phyloP scores from a whole-genome alignment of 2,113 vertebrate species.

The Tragelaphus imberbis region DNA sequence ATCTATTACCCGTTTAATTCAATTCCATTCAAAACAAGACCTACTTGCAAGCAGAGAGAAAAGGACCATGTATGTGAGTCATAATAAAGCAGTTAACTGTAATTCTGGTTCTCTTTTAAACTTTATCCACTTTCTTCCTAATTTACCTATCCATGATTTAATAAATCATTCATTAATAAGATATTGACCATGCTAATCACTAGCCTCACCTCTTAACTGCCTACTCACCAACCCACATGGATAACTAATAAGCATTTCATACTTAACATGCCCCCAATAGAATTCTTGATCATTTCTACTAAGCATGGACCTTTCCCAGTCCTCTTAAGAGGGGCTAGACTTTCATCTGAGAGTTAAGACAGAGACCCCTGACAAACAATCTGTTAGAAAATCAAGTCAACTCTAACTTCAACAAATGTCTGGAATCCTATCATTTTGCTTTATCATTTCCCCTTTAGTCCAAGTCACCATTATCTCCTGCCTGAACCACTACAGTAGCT shows the following conservation, averaged over 20 bases:
- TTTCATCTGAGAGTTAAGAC: not conserved
- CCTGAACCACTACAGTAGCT: not conserved
- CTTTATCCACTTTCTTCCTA: not conserved
- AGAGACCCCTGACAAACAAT: not conserved
- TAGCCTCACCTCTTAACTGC: not conserved
- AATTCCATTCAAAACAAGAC: not conserved
- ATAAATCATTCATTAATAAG: not conserved
- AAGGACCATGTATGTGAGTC: not conserved
- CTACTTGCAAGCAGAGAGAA: not conserved
- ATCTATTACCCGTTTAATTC: slow-evolving; percentile 13
- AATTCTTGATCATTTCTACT: not conserved
- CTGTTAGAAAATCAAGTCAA: not conserved
- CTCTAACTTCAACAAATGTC: not conserved
- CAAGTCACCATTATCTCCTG: not conserved
- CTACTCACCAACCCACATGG: not conserved
- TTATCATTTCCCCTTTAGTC: not conserved
- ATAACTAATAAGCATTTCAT: not conserved
- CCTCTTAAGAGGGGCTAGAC: not conserved
- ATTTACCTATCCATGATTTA: not conserved
- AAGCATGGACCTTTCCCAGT: not conserved
- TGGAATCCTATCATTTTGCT: not conserved
- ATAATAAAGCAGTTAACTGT: not conserved
- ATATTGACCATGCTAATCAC: not conserved
- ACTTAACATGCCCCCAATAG: not conserved
- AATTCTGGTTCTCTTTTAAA: slow-evolving; percentile 15